These are phyloP conservation scores for Scalopus aquaticus DNA, from an alignment of 2,113 vertebrate genomes.

Conservation along the genomic window DNA sequence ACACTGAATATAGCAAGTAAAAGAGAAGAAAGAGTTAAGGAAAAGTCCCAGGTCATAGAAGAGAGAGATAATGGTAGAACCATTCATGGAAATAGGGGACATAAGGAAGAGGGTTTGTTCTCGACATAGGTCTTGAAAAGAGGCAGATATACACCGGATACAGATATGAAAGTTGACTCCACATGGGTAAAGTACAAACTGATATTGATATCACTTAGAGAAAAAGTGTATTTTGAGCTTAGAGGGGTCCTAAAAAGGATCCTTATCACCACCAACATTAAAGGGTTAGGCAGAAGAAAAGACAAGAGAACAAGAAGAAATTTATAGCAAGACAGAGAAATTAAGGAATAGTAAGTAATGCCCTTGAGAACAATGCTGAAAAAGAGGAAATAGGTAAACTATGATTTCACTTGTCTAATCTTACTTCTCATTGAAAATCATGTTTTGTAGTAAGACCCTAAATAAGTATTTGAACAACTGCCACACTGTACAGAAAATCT, in stretches of 20 bases:
- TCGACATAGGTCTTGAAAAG: neutral
- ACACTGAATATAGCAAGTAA: neutral
- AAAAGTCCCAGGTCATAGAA: neutral
- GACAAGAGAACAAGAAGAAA: neutral
- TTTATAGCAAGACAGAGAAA: neutral
- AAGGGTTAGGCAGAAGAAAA: neutral
- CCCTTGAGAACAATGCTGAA: neutral
- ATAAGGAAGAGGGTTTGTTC: neutral
- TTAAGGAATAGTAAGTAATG: neutral
- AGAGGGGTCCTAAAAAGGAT: neutral
- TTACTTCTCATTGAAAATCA: neutral
- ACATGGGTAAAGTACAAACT: neutral
- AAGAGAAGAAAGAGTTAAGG: neutral
- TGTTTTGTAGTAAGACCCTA: neutral
- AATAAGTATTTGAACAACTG: neutral
- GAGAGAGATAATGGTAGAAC: neutral
- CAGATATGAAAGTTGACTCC: neutral
- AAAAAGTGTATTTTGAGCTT: neutral
- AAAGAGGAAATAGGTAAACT: neutral
- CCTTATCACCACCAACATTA: neutral
- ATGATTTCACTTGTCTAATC: neutral
- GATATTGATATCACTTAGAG: neutral
- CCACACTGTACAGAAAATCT: neutral
- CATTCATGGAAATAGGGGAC: neutral
- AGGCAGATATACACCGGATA: neutral